phyloP scores from a whole-genome alignment of 2,888 invertebrate genomes.

The Parascotia fuliginaria region DNA sequence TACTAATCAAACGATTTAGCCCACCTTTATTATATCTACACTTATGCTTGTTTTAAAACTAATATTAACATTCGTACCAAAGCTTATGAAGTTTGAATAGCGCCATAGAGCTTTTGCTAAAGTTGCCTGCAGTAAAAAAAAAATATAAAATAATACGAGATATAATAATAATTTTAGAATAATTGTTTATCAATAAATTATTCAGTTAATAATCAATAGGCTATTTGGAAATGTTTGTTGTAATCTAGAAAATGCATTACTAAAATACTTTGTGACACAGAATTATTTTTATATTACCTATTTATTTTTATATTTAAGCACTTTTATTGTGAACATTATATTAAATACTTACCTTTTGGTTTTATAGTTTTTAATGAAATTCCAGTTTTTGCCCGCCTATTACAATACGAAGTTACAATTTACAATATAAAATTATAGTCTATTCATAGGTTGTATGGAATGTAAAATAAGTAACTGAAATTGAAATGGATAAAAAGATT shows the following conservation, averaged over 20 bases:
- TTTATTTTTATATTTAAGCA: constrained; percentile 18
- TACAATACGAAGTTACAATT: constrained; percentile 20
- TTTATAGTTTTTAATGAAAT: constrained; percentile 37
- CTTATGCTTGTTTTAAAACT: too few species aligned
- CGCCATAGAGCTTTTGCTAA: too few species aligned
- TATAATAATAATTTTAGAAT: too few species aligned
- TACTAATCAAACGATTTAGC: too few species aligned
- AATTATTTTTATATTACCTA: constrained; percentile 4
- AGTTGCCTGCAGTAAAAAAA: too few species aligned
- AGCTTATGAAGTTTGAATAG: too few species aligned
- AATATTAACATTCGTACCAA: too few species aligned
- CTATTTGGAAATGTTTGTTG: constrained; percentile 13
- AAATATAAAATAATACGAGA: too few species aligned
- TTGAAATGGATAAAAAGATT: too few species aligned
- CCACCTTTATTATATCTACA: too few species aligned
- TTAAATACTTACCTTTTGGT: constrained; percentile 8
- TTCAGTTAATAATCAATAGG: constrained; percentile 14
- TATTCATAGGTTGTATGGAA: constrained; percentile 28
- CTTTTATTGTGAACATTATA: constrained; percentile 22
- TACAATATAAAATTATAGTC: constrained; percentile 14
- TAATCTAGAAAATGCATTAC: constrained; percentile 8
- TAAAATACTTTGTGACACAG: constrained; percentile 6
- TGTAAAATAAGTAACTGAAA: constrained; percentile 2
- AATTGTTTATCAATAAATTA: neutral
- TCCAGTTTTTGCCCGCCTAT: constrained; percentile 52